These are phyloP conservation scores for Centropus unirufus DNA, from an alignment of 2,113 vertebrate species.

Conservation along the genomic window DNA sequence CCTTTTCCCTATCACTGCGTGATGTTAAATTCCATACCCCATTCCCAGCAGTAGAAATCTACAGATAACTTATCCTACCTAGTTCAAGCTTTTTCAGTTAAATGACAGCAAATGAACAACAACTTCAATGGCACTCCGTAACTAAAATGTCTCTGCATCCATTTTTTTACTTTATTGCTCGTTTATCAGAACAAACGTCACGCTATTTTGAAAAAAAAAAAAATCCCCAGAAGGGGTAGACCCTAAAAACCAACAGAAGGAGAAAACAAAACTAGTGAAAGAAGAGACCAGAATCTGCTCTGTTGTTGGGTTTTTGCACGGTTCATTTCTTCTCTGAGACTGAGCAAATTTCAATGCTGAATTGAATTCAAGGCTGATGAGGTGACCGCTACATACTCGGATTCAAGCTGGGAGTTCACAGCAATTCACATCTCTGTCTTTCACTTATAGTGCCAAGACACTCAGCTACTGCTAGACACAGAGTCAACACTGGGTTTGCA, in stretches of 20 bases:
- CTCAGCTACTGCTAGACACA: background rate
- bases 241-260: background rate
- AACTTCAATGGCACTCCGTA: background rate
- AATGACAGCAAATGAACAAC: slow-evolving; percentile 32
- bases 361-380: background rate
- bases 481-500: background rate
- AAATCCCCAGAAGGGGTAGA: background rate
- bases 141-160: background rate
- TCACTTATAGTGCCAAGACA: background rate
- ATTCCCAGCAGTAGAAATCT: background rate
- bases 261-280: background rate
- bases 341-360: background rate
- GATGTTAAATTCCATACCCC: background rate
- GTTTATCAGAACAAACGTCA: background rate
- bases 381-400: background rate
- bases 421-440: background rate
- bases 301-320: background rate
- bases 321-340: background rate
- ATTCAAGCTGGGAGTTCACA: background rate
- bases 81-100: slow-evolving; percentile 5
- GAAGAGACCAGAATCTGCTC: background rate
- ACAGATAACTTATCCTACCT: background rate
- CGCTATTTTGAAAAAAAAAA: background rate
- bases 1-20: background rate
- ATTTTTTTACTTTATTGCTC: slow-evolving; percentile 27